Evolutionary conservation across 2,888 invertebrate species (phyloP), one percentile per base, ranked within the genome.

Genomic region (Caenorhabditis imperialis): DNA sequence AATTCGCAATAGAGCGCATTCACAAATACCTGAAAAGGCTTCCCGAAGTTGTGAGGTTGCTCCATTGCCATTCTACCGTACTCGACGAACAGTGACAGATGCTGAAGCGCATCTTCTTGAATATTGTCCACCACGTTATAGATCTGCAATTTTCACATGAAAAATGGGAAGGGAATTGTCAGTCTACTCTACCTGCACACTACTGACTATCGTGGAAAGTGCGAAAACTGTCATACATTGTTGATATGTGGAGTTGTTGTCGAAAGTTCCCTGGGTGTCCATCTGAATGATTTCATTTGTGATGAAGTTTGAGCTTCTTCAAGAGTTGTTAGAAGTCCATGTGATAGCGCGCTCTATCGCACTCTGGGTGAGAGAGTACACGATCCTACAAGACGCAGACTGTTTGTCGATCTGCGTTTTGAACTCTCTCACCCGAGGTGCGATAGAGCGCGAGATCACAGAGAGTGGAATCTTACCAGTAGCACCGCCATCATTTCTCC

Each of bases 141-240:
- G 67, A 95, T 93, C 86, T 89, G 81, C 37, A 74, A 62, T 23
- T 40, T 14, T 40, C 40, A 16, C 40, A 14, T 18, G 40, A 40
- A 40, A 40, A 40, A 18, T 40, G 40, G 40, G 40, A 6, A n/a
- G 40, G 14, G 18, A 5, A 7, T 30, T 14, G 5, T 40, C 14
- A 6, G 5, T 40, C 40, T 8, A 30, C 30, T 30, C 23, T 38
- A 90, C 90, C 91, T 96, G 96, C 58, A 97, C 94, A 12, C 96
- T 96, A 73, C 96, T 95, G 65, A 97, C 91, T 95, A 98, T 96
- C 45, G 98, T 97, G 90, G 96, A 96, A 18, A 99, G 91, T 1
- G 98, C 97, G 91, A 98, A 98, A 55, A 99, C 94, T 2, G 97
- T 98, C 44, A 97, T 97, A 90, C 95, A 96, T 90, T 98, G 96